phyloP scores from a whole-genome alignment of 2,797 vertebrate genomes.

The Leptodactylus fallax region DNA sequence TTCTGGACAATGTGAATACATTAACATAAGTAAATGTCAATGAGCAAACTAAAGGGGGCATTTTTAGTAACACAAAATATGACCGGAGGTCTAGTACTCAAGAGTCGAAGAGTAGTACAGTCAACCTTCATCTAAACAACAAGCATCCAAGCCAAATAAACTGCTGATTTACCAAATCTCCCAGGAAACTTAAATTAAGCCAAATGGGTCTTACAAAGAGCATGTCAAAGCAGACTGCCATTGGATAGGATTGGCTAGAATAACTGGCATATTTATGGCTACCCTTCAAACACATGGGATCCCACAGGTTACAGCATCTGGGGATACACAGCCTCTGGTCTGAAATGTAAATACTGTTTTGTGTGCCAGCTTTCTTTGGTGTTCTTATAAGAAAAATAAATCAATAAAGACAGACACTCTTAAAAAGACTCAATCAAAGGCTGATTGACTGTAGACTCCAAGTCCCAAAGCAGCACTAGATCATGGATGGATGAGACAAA shows the following conservation, averaged over 20 bases:
- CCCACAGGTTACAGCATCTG: not conserved
- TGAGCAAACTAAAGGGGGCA: not conserved
- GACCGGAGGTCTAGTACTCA: not conserved
- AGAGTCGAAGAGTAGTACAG: not conserved
- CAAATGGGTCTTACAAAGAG: constrained; percentile 19
- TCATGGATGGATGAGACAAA: constrained; percentile 44
- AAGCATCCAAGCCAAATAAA: not conserved
- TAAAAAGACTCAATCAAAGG: constrained; percentile 44
- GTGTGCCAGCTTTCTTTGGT: constrained; percentile 16
- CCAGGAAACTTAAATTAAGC: constrained; percentile 2
- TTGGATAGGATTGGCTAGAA: not conserved
- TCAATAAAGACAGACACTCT: constrained; percentile 45
- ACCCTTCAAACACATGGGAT: not conserved
- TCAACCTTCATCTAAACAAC: not conserved
- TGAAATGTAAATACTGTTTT: constrained; percentile 33
- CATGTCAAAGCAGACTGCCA: constrained; percentile 1
- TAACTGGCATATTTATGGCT: constrained; percentile 8
- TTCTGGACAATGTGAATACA: too few relatives aligned
- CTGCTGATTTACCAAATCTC: not conserved
- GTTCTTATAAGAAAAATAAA: constrained; percentile 36
- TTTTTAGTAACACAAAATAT: not conserved
- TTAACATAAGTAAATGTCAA: too few relatives aligned
- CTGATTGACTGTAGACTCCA: constrained; percentile 41
- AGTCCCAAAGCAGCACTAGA: constrained; percentile 50
- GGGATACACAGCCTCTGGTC: not conserved